phyloP scores from a whole-genome alignment of 2,797 vertebrate species.

The Manis javanica region DNA sequence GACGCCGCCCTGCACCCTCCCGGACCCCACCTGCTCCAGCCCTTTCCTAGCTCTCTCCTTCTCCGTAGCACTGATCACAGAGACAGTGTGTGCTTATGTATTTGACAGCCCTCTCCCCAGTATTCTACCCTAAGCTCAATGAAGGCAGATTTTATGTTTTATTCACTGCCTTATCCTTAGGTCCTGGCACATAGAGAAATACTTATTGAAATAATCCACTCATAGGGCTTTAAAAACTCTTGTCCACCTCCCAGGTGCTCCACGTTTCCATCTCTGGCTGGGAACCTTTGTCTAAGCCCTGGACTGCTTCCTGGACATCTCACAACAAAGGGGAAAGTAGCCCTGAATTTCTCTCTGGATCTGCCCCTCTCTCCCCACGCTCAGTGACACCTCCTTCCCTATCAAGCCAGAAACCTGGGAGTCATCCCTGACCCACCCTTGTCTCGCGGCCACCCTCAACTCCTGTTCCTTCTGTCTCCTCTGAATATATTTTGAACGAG shows the following conservation, averaged over 20 bases:
- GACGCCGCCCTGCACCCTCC: not conserved
- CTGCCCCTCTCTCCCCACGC: not conserved
- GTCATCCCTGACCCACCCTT: not conserved
- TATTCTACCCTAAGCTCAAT: not conserved
- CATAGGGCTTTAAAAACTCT: not conserved
- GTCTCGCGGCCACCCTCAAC: not conserved
- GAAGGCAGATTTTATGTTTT: too few relatives aligned
- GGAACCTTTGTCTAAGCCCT: not conserved
- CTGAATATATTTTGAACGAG: not conserved
- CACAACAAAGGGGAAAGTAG: not conserved
- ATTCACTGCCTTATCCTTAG: not conserved
- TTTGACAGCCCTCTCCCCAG: not conserved
- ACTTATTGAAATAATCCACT: not conserved
- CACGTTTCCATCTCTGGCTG: not conserved
- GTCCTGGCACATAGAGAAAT: not conserved
- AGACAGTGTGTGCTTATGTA: accelerated
- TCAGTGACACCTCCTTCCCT: not conserved
- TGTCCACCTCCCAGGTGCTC: not conserved
- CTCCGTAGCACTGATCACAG: not conserved
- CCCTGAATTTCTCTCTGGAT: not conserved
- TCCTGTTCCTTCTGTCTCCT: not conserved
- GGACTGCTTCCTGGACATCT: not conserved
- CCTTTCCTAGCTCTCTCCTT: not conserved
- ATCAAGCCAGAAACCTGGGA: not conserved
- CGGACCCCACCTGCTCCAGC: accelerated